Percentiles rank a stretch among this genome's conserved stretches.
These are phyloP conservation scores for Calephelis perditalis DNA, from an alignment of 2,888 invertebrate species.

Conservation along the genomic window DNA sequence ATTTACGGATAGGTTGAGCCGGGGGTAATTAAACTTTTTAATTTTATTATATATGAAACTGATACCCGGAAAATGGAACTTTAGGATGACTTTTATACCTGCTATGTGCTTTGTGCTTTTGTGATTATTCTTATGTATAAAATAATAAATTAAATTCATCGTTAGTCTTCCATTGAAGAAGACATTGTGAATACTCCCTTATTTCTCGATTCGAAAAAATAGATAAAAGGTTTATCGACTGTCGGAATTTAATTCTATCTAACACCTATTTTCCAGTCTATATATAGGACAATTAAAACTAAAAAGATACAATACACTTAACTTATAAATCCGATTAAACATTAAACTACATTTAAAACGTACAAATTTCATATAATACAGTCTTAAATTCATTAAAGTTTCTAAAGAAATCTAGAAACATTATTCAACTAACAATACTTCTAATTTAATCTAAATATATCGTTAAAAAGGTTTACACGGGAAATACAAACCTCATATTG, in stretches of 20 bases:
- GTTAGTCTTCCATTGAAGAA: too few relatives aligned
- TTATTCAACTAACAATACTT: constrained; percentile 12
- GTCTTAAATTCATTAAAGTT: constrained; percentile 58
- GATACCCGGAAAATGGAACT: too few relatives aligned
- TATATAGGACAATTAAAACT: neutral
- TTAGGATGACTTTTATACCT: too few relatives aligned
- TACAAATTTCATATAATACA: constrained; percentile 42
- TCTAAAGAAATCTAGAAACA: constrained; percentile 26
- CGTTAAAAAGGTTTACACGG: constrained; percentile 4
- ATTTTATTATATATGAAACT: too few relatives aligned
- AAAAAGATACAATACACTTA: neutral
- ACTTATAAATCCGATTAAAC: constrained; percentile 15
- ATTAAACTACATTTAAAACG: constrained; percentile 15
- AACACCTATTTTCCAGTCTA: neutral
- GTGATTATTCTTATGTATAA: too few relatives aligned
- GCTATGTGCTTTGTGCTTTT: too few relatives aligned
- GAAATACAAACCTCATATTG: constrained; percentile 21
- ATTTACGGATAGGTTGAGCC: too few relatives aligned
- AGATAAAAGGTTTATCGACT: too few relatives aligned
- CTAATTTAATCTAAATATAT: constrained; percentile 10
- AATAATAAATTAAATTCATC: too few relatives aligned
- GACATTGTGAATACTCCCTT: too few relatives aligned
- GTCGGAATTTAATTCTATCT: neutral
- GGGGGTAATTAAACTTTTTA: too few relatives aligned
- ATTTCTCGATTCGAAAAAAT: too few relatives aligned